Conservation (phyloP, 2,113 vertebrate species). For the Lota lota region DNA sequence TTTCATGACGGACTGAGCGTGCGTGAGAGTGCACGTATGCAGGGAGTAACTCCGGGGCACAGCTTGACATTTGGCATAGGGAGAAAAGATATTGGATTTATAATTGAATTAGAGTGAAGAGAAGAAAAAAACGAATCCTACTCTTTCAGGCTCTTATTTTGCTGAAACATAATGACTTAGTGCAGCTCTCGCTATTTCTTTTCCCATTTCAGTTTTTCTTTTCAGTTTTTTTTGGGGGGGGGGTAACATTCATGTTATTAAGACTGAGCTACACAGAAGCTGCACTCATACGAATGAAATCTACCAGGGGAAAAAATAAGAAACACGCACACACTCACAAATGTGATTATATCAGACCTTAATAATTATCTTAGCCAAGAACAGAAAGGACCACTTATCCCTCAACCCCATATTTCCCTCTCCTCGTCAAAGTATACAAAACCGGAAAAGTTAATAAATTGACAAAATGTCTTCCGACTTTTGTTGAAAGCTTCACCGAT, state of each 20-base stretch:
- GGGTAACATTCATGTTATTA: slow-evolving; percentile 16
- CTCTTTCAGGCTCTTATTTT: slow-evolving; percentile 42
- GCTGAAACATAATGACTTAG: slow-evolving; percentile 31
- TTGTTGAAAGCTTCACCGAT: slow-evolving; percentile 16
- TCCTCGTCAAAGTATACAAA: slow-evolving; percentile 6
- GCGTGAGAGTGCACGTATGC: slow-evolving; percentile 61
- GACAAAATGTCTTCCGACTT: slow-evolving; percentile 8
- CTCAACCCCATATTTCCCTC: background rate
- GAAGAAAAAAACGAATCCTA: slow-evolving; percentile 5
- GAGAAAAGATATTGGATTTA: slow-evolving; percentile 68
- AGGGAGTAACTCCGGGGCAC: slow-evolving; percentile 54
- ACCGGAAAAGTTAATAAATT: slow-evolving; percentile 1
- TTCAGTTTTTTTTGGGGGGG: too few species aligned
- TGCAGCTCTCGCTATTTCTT: background rate
- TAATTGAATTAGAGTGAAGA: slow-evolving; percentile 65
- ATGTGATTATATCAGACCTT: background rate
- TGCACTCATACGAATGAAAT: slow-evolving; percentile 21
- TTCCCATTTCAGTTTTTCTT: slow-evolving; percentile 3
- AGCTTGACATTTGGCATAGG: slow-evolving; percentile 67
- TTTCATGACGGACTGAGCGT: slow-evolving; percentile 55
- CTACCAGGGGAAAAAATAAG: background rate
- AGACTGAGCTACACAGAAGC: slow-evolving; percentile 9
- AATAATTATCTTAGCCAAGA: slow-evolving; percentile 5
- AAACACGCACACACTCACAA: background rate
- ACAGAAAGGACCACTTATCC: background rate